These are phyloP conservation scores for Nomada goodeniana DNA, from an alignment of 2,888 invertebrate genomes.

Conservation along the genomic window DNA sequence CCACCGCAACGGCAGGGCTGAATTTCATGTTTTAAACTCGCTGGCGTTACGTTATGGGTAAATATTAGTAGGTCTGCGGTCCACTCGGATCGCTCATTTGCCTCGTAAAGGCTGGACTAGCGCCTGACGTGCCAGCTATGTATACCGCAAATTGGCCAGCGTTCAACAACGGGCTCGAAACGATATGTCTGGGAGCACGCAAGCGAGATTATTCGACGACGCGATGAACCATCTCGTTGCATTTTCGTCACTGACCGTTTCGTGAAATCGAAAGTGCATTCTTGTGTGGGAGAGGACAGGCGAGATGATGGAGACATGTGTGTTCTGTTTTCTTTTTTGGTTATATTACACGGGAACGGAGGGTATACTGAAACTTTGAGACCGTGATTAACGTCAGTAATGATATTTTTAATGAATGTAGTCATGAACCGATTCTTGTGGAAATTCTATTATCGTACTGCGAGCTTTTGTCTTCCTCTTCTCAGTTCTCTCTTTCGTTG, in stretches of 20 bases:
- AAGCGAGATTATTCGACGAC: constrained; percentile 30
- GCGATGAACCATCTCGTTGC: constrained; percentile 11
- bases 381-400: no score
- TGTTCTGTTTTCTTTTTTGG: no score
- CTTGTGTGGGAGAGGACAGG: background rate
- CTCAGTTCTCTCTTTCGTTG: no score
- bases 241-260: background rate
- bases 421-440: no score
- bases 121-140: constrained; percentile 56
- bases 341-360: no score
- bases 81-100: constrained; percentile 60
- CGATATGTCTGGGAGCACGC: constrained; percentile 54
- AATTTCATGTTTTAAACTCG: constrained; percentile 1
- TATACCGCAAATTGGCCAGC: constrained; percentile 62
- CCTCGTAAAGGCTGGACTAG: constrained; percentile 58
- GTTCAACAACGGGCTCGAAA: constrained; percentile 63
- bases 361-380: no score
- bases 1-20: background rate
- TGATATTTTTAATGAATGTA: no score
- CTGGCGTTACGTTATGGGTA: constrained; percentile 20
- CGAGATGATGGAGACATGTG: background rate
- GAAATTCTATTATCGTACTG: no score
- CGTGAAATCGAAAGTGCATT: background rate
- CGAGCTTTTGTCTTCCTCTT: no score
- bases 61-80: constrained; percentile 30